Evolutionary conservation across 1,140 invertebrate genomes (phyloP).

Genomic region (Archivesica marissinica): DNA sequence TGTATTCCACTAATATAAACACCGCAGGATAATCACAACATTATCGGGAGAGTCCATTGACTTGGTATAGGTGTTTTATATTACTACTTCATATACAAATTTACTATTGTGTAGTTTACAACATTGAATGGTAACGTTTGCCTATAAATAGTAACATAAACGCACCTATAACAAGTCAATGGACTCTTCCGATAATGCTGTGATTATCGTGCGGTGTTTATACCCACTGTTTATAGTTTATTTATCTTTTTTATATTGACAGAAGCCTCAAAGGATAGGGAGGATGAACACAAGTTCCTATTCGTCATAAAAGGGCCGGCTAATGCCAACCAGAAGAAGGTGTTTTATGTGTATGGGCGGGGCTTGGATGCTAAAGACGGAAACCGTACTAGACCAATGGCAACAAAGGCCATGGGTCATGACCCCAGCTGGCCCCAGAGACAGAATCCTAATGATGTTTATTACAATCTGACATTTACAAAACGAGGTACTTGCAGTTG

Average conservation of each 20-base stretch:
- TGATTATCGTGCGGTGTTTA: too few species aligned
- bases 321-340: conserved; percentile 73
- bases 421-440: conserved; percentile 76
- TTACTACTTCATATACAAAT: too few species aligned
- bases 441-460: conserved; percentile 73
- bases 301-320: conserved; percentile 76
- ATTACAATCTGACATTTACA: conserved; percentile 71
- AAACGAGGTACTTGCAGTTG: conserved; percentile 66
- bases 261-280: conserved; percentile 71
- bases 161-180: too few species aligned
- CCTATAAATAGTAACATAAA: too few species aligned
- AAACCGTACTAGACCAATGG: conserved; percentile 63
- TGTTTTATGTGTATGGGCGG: conserved; percentile 80
- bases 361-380: conserved; percentile 73
- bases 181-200: too few species aligned
- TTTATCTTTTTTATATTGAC: conserved; percentile 19
- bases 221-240: too few species aligned
- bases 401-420: conserved; percentile 67
- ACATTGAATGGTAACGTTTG: too few species aligned
- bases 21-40: too few species aligned
- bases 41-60: too few species aligned
- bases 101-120: not conserved
- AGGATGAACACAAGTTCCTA: conserved; percentile 75
- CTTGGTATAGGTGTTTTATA: too few species aligned
- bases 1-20: too few species aligned